Evolutionary conservation across 2,797 vertebrate species (phyloP).

Genomic region (Neosilurus mollespiculum): DNA sequence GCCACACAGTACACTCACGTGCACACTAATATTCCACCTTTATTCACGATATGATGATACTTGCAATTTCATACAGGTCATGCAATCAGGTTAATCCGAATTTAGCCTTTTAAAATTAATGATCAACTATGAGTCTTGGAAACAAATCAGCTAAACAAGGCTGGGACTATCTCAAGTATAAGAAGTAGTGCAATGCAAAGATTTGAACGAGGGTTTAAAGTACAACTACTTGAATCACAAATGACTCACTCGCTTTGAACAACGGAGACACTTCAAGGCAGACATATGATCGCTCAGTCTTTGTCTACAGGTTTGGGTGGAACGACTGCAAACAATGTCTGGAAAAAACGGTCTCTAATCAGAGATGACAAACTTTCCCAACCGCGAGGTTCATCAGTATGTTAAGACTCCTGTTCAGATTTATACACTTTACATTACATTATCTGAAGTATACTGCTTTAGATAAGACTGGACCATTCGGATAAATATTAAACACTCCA

Average conservation of each 20-base stretch:
- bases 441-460: not conserved
- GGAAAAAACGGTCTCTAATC: constrained; percentile 16
- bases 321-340: constrained; percentile 10
- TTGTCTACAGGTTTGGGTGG: not conserved
- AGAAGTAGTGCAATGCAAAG: not conserved
- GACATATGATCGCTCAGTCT: not conserved
- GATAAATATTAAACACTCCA: not conserved
- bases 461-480: not conserved
- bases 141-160: no score
- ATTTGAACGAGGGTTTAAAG: constrained; percentile 3
- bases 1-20: no score
- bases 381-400: not conserved
- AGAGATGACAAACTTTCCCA: not conserved
- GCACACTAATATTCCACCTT: no score
- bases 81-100: no score
- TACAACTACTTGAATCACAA: not conserved
- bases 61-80: no score
- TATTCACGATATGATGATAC: no score
- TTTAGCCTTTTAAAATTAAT: no score
- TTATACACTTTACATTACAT: not conserved
- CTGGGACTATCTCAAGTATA: not conserved
- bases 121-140: no score
- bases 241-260: constrained; percentile 15
- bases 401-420: not conserved
- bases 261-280: not conserved